phyloP scores from a whole-genome alignment of 2,888 invertebrate species.

The Phengaris arion region DNA sequence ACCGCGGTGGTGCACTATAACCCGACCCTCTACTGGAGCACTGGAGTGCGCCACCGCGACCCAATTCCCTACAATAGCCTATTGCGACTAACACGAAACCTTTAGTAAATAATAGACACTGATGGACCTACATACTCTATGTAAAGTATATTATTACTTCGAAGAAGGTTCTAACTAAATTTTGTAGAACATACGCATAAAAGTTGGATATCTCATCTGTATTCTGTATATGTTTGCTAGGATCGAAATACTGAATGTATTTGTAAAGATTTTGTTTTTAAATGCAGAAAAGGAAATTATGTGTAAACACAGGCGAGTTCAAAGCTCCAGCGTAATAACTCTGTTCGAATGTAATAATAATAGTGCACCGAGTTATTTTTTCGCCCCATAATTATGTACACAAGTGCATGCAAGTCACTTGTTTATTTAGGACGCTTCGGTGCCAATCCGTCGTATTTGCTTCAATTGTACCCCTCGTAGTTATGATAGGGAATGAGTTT shows the following conservation, averaged over 20 bases:
- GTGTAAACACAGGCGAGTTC: neutral
- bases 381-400: conserved; percentile 34
- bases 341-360: conserved; percentile 3
- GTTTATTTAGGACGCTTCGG: conserved; percentile 46
- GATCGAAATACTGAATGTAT: too few species aligned
- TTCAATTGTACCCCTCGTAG: conserved; percentile 45
- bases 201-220: too few species aligned
- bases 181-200: too few species aligned
- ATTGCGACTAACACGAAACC: neutral
- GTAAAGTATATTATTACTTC: neutral
- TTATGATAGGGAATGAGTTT: conserved; percentile 39
- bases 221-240: too few species aligned
- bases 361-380: neutral
- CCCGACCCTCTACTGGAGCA: conserved; percentile 29
- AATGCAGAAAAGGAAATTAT: too few species aligned
- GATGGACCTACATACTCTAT: neutral
- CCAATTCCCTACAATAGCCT: conserved; percentile 37
- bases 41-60: conserved; percentile 37
- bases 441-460: conserved; percentile 45
- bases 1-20: neutral
- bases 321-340: neutral
- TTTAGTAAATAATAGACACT: conserved; percentile 1
- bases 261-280: too few species aligned
- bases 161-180: neutral
- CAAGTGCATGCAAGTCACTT: conserved; percentile 34